Conservation (phyloP, 2,797 vertebrate genomes). For the Glyptemys insculpta region DNA sequence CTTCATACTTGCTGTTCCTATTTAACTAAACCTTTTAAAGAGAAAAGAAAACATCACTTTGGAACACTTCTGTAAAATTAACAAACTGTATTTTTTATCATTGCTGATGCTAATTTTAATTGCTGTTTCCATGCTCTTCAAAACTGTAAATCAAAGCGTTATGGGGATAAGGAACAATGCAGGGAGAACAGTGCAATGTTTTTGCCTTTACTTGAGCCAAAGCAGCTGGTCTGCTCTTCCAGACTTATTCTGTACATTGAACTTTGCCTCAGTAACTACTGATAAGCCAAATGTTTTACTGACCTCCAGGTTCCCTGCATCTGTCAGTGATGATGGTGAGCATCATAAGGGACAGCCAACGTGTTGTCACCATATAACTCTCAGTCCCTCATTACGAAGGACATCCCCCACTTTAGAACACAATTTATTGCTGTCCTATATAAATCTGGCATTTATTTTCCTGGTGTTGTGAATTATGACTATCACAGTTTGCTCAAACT, state of each 20-base stretch:
- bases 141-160: background rate
- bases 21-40: background rate
- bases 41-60: constrained; percentile 31
- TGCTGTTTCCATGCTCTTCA: background rate
- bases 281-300: background rate
- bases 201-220: background rate
- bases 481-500: background rate
- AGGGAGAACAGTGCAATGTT: background rate
- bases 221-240: background rate
- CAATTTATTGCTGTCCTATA: background rate
- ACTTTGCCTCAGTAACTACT: background rate
- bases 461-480: background rate
- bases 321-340: background rate
- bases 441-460: background rate
- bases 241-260: background rate
- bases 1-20: too few species aligned
- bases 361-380: background rate
- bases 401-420: background rate
- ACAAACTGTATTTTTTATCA: background rate
- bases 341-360: background rate
- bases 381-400: background rate
- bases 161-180: background rate
- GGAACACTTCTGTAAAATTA: constrained; percentile 6
- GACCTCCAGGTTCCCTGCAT: background rate
- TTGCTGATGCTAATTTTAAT: background rate